Conservation (phyloP, 2,888 invertebrate genomes). For the Tetragnatha montana region DNA sequence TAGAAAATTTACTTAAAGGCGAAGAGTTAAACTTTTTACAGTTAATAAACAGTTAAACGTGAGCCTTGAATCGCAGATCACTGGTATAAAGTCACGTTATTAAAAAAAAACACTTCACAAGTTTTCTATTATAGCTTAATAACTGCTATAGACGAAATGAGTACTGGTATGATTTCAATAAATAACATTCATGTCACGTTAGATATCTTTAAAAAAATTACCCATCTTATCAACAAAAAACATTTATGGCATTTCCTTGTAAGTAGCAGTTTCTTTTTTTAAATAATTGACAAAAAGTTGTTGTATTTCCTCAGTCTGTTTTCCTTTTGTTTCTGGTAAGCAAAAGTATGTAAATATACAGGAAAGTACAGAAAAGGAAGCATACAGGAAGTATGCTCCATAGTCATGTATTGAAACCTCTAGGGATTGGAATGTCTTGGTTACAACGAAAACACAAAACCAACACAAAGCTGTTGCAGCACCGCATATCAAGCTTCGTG, state of each 20-base stretch:
- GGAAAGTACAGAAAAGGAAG: slow-evolving; percentile 75
- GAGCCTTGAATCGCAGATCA: too few relatives aligned
- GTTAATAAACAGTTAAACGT: too few relatives aligned
- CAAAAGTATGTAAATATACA: slow-evolving; percentile 77
- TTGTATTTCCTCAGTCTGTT: slow-evolving; percentile 90
- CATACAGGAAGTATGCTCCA: slow-evolving; percentile 88
- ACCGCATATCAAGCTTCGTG: slow-evolving; percentile 92
- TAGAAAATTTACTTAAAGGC: too few relatives aligned
- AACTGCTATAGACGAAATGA: too few relatives aligned
- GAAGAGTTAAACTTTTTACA: too few relatives aligned
- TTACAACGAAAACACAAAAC: slow-evolving; percentile 91
- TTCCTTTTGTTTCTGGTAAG: slow-evolving; percentile 95
- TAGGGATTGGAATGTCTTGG: slow-evolving; percentile 82
- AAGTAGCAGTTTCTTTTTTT: neutral
- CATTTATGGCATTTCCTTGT: slow-evolving; percentile 22
- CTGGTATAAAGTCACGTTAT: too few relatives aligned
- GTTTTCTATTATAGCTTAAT: too few relatives aligned
- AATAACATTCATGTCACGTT: too few relatives aligned
- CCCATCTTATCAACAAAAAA: neutral
- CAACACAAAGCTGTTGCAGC: slow-evolving; percentile 92
- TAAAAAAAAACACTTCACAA: too few relatives aligned
- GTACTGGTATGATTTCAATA: too few relatives aligned
- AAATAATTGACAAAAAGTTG: slow-evolving; percentile 27
- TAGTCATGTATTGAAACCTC: slow-evolving; percentile 81
- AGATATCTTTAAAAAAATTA: neutral